These are phyloP conservation scores for Acestrorhynchus altus DNA, from an alignment of 2,797 vertebrate species.

Conservation along the genomic window DNA sequence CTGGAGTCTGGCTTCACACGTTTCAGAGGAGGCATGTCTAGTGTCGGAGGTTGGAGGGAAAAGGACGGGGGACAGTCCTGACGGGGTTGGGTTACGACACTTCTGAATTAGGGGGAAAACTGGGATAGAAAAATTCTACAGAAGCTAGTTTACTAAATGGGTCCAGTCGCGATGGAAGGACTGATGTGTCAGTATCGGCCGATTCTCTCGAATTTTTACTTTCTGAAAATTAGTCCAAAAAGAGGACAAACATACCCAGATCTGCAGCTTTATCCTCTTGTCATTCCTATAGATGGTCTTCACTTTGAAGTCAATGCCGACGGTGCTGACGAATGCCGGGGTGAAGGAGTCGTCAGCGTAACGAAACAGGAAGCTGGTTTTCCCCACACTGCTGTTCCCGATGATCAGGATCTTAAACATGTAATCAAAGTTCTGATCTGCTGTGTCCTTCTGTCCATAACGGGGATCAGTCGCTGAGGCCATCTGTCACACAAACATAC, in stretches of 20 bases:
- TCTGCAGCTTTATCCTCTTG: slow-evolving; percentile 98
- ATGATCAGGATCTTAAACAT: slow-evolving; percentile 99
- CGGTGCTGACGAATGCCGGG: slow-evolving; percentile 95
- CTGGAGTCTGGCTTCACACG: no score
- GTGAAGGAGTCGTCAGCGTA: slow-evolving; percentile 98
- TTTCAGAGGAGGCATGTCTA: no score
- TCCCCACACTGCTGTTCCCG: slow-evolving; percentile 97
- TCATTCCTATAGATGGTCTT: slow-evolving; percentile 98
- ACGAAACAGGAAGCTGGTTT: slow-evolving; percentile 97
- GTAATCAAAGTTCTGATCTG: slow-evolving; percentile 97
- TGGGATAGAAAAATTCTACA: no score
- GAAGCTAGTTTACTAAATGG: no score
- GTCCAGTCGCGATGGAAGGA: no score
- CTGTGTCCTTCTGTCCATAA: slow-evolving; percentile 93
- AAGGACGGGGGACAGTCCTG: no score
- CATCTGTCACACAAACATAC: slow-evolving; percentile 78
- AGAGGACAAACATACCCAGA: slow-evolving; percentile 85
- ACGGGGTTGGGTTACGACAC: no score
- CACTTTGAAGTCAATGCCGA: slow-evolving; percentile 98
- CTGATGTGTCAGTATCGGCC: no score
- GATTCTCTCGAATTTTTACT: no score
- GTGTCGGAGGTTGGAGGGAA: no score
- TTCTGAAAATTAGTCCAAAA: no score
- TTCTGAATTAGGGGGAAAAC: no score
- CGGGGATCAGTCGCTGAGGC: slow-evolving; percentile 91